Evolutionary conservation across 2,888 invertebrate species (phyloP), one percentile per base, ranked within the genome.

Genomic region (Scaptomyza caliginosa): DNA sequence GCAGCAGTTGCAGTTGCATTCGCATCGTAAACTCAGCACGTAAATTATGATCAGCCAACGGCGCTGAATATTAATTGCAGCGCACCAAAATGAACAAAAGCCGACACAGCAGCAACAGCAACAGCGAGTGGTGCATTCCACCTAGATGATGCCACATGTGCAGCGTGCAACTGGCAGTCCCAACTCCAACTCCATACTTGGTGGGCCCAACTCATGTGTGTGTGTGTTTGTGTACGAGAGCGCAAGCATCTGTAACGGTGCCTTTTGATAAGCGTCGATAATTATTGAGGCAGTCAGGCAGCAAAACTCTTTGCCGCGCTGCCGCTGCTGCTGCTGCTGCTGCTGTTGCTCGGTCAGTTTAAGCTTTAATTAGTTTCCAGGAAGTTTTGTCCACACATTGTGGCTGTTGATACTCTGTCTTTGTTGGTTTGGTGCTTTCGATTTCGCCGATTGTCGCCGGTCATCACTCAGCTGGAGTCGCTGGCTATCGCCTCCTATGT

Each of bases 41-140:
- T 91, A 90, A 91, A 90, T 90, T 90, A 90, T 90, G 90, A 89
- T 88, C 86, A 90, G 88, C 91, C 89, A 90, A 90, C 89, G 90
- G 90, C 90, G 88, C 88, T 90, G 91, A 90, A 90, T 90, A 90
- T 90, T 90, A 91, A 90, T 90, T 91, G 90, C 91, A 88, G 83
- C 78, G 86, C 74, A 81, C 58, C 81, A 70, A 86, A 81, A 84
- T 84, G 81, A 81, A 81, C 81, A 81, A 81, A 81, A 74, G 85
- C 81, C 57, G 68, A 56, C 60, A 60, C 73, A 60, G 62, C 58
- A 49, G 50, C 59, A 59, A 38, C 57, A 64, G 42, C 57, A 59
- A 23, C 66, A 46, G 36, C 57, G 50, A 23, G 55, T 50, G 36
- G 64, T 54, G 58, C 84, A 84, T 81, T 74, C 82, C 76, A 76